Percentiles rank a stretch among this genome's conserved stretches.
Conservation (phyloP, 2,797 vertebrate species). For the Danio jaintianensis region DNA sequence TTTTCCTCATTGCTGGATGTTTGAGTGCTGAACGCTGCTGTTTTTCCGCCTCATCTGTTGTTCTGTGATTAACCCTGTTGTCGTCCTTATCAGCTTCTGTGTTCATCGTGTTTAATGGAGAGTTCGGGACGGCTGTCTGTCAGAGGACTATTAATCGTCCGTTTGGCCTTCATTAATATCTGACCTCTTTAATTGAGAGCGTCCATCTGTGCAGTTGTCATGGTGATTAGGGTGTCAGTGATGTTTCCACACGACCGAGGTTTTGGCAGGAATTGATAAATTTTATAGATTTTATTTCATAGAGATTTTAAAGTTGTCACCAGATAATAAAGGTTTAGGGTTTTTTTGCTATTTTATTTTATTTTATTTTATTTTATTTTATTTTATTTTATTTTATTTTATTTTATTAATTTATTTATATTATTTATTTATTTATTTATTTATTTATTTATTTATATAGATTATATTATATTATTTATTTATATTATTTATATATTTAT, state of each 20-base stretch:
- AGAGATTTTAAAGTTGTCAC: no score
- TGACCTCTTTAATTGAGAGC: neutral
- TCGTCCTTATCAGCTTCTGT: neutral
- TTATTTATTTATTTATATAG: no score
- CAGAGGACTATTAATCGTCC: neutral
- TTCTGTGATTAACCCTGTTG: neutral
- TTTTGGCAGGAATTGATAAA: neutral
- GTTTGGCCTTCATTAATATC: constrained; percentile 2
- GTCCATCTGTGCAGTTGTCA: neutral
- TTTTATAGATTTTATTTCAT: neutral
- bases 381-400: no score
- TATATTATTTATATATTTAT: no score
- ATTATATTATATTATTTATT: no score
- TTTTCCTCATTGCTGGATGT: constrained; percentile 24
- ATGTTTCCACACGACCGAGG: neutral
- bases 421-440: no score
- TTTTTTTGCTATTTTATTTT: no score
- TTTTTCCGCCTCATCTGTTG: constrained; percentile 38
- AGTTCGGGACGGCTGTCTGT: neutral
- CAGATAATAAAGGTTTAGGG: no score
- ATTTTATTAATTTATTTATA: neutral
- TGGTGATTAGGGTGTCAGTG: neutral
- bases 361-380: no score
- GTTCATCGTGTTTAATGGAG: neutral
- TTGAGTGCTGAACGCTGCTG: constrained; percentile 65